Conservation (phyloP, 2,888 invertebrate species). For the Griposia aprilina region DNA sequence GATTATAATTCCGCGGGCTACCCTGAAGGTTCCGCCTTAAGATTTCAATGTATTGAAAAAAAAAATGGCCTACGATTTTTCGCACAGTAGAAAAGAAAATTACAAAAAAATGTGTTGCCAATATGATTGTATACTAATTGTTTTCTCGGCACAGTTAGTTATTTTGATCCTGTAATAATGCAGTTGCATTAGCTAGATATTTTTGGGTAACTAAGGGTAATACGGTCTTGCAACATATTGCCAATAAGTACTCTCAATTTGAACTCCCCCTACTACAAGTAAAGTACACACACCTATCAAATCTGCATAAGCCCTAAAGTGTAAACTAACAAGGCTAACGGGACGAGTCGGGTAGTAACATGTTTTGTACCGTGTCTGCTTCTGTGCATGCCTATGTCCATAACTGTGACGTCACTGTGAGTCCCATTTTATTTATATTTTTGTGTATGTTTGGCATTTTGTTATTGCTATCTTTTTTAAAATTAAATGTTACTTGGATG, state of each 20-base stretch:
- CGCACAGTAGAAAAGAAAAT: too few species aligned
- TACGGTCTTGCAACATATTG: too few species aligned
- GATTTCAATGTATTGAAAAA: neutral
- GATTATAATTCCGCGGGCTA: too few species aligned
- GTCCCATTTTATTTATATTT: constrained; percentile 27
- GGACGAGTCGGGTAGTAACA: constrained; percentile 73
- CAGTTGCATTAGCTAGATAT: too few species aligned
- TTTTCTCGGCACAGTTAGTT: too few species aligned
- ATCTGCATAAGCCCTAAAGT: constrained; percentile 51
- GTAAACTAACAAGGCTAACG: constrained; percentile 77
- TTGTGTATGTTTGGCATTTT: constrained; percentile 44
- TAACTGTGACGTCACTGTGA: constrained; percentile 72
- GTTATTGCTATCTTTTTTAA: constrained; percentile 15
- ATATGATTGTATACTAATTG: too few species aligned
- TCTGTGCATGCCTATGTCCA: constrained; percentile 84
- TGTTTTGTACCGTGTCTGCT: constrained; percentile 80
- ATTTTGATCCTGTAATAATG: too few species aligned
- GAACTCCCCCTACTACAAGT: neutral
- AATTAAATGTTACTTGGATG: neutral
- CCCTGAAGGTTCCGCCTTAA: too few species aligned
- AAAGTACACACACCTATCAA: constrained; percentile 29
- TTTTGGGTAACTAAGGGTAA: too few species aligned
- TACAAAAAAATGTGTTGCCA: too few species aligned
- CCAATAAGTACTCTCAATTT: neutral
- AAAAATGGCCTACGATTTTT: too few species aligned